These are phyloP conservation scores for Drosophila truncata DNA, from an alignment of 1,140 invertebrate species.

Conservation along the genomic window DNA sequence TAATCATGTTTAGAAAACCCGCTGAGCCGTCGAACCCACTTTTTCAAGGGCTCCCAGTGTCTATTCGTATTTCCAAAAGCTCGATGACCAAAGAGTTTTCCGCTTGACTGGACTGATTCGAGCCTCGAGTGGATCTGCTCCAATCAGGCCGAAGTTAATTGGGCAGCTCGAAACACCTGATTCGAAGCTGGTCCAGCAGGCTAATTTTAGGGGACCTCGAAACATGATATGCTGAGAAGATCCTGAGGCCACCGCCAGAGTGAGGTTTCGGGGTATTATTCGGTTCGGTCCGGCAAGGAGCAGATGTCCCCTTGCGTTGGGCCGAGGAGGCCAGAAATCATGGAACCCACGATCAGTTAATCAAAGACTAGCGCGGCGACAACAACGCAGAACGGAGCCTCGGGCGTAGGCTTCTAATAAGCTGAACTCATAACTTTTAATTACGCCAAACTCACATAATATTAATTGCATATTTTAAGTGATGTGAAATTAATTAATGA, in stretches of 20 bases:
- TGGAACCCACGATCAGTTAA: constrained; percentile 68
- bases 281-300: background rate
- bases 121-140: constrained; percentile 47
- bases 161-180: constrained; percentile 67
- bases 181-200: constrained; percentile 33
- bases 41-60: constrained; percentile 13
- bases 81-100: constrained; percentile 51
- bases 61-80: constrained; percentile 30
- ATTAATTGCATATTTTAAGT: constrained; percentile 79
- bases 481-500: constrained; percentile 82
- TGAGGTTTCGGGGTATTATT: constrained; percentile 33
- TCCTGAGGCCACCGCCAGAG: constrained; percentile 51
- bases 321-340: constrained; percentile 6
- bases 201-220: constrained; percentile 24
- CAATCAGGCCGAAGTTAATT: constrained; percentile 63
- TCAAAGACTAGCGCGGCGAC: constrained; percentile 63
- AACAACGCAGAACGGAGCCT: constrained; percentile 37
- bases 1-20: constrained; percentile 6
- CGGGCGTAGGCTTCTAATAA: constrained; percentile 43
- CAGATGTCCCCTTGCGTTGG: constrained; percentile 45
- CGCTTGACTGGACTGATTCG: constrained; percentile 49
- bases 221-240: constrained; percentile 76
- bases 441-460: constrained; percentile 53
- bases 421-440: constrained; percentile 66
- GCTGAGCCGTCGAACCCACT: constrained; percentile 20